Conservation (phyloP, 1,140 invertebrate genomes). For the Bombus impatiens region DNA sequence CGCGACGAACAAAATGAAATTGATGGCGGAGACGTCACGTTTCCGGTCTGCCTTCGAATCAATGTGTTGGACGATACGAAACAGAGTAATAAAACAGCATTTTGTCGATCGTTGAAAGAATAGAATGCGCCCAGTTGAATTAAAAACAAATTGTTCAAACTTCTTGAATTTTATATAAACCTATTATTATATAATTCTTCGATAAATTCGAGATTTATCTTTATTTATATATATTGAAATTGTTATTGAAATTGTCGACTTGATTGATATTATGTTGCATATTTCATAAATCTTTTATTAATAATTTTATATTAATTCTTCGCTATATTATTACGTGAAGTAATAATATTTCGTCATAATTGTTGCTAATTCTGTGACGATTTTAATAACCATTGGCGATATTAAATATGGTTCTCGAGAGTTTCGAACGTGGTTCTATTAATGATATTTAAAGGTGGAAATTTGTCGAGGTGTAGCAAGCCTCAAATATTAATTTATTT, state of each 20-base stretch:
- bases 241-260: no score
- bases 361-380: not conserved
- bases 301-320: not conserved
- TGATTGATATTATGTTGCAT: no score
- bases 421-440: not conserved
- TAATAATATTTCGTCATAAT: not conserved
- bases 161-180: no score
- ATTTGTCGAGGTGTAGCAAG: not conserved
- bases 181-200: no score
- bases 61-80: not conserved
- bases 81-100: not conserved
- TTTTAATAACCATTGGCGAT: not conserved
- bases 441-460: not conserved
- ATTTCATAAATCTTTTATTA: not conserved
- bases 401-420: not conserved
- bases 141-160: not conserved
- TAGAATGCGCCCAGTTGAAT: not conserved
- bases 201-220: no score
- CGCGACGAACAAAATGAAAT: conserved; percentile 31
- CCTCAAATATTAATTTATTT: not conserved
- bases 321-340: not conserved
- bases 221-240: no score
- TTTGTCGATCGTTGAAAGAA: not conserved
- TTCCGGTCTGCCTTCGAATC: conserved; percentile 19
- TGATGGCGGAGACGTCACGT: conserved; percentile 26